These are phyloP conservation scores for Pemphigus obesinymphae DNA, from an alignment of 1,140 invertebrate genomes.

Conservation along the genomic window DNA sequence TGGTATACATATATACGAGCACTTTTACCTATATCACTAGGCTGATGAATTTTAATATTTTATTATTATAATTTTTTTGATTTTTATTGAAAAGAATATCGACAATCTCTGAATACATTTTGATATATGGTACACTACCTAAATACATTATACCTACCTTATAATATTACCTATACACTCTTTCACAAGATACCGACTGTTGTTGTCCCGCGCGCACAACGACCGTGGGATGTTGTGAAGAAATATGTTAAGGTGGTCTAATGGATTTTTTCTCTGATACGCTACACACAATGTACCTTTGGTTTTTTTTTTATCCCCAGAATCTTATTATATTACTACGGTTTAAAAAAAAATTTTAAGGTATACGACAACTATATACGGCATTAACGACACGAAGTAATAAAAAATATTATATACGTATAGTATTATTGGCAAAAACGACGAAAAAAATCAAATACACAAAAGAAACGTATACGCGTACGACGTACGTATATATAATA, in stretches of 20 bases:
- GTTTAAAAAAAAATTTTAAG: neutral
- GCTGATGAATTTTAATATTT: neutral
- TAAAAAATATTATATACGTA: neutral
- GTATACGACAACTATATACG: slow-evolving; percentile 16
- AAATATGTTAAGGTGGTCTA: slow-evolving; percentile 30
- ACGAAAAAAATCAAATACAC: slow-evolving; percentile 10
- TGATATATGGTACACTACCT: neutral
- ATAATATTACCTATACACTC: neutral
- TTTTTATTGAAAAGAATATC: neutral
- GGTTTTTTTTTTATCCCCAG: slow-evolving; percentile 19
- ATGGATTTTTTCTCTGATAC: slow-evolving; percentile 21
- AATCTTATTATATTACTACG: slow-evolving; percentile 18
- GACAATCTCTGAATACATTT: neutral
- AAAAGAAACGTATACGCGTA: neutral
- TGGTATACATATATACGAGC: neutral
- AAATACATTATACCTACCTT: neutral
- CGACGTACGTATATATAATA: too few species aligned
- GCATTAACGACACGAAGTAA: slow-evolving; percentile 1
- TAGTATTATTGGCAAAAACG: slow-evolving; percentile 1
- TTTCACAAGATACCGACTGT: slow-evolving; percentile 16
- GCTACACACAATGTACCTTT: slow-evolving; percentile 9
- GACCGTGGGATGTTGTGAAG: slow-evolving; percentile 29
- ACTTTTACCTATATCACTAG: too few species aligned
- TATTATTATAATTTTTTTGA: neutral
- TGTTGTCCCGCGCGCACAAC: slow-evolving; percentile 12